Percentiles rank a stretch among this genome's conserved stretches.
These are phyloP conservation scores for Hyperopisus bebe DNA, from an alignment of 2,113 vertebrate species.

Conservation along the genomic window DNA sequence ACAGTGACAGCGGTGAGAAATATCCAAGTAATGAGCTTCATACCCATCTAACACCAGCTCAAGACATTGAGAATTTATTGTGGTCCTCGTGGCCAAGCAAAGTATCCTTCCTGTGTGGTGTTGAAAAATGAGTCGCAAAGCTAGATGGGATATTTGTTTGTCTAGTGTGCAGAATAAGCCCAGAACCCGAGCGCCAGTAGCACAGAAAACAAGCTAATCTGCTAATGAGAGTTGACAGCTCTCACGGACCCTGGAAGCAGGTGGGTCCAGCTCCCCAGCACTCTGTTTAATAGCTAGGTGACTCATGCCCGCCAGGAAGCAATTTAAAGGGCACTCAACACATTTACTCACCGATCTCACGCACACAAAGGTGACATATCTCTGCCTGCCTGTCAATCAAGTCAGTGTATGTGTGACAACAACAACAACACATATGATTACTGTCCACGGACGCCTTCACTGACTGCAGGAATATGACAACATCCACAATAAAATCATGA, in stretches of 20 bases:
- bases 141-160: not conserved
- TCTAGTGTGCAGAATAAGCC: not conserved
- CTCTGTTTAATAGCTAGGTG: not conserved
- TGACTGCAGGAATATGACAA: not conserved
- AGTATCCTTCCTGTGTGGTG: not conserved
- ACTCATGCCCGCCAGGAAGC: not conserved
- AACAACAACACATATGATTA: not conserved
- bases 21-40: not conserved
- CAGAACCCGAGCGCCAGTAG: too few species aligned
- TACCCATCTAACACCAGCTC: not conserved
- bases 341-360: not conserved
- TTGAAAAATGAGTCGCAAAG: not conserved
- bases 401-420: not conserved
- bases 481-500: not conserved
- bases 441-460: not conserved
- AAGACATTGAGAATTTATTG: not conserved
- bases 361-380: not conserved
- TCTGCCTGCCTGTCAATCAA: not conserved
- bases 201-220: not conserved
- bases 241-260: not conserved
- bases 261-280: not conserved
- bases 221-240: not conserved
- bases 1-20: not conserved
- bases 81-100: not conserved
- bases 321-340: not conserved